Percentiles rank a stretch among this genome's conserved stretches.
Evolutionary conservation across 2,888 invertebrate genomes (phyloP).

Genomic region (Stictocephala bisonia): DNA sequence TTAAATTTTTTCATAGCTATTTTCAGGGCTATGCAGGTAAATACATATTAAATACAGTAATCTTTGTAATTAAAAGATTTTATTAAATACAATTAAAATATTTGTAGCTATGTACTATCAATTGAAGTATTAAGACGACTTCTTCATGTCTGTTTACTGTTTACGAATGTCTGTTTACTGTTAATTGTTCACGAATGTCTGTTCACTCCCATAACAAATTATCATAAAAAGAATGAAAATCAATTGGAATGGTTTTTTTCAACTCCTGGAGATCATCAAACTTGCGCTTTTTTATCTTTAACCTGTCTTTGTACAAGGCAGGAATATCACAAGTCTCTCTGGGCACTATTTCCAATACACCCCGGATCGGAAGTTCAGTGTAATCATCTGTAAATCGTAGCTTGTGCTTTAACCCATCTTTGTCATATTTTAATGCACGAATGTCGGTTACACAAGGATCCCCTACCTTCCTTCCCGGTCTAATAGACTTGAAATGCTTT

Average conservation of each 20-base stretch:
- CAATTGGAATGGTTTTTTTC: not conserved
- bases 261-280: not conserved
- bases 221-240: not conserved
- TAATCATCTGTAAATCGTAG: not conserved
- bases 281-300: not conserved
- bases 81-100: too few species aligned
- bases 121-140: too few species aligned
- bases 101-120: too few species aligned
- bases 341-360: not conserved
- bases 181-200: not conserved
- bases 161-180: too few species aligned
- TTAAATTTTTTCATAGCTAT: too few species aligned
- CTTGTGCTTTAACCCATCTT: not conserved
- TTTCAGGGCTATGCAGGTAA: too few species aligned
- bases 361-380: not conserved
- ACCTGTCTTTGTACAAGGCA: not conserved
- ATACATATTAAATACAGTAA: too few species aligned
- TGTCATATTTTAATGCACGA: not conserved
- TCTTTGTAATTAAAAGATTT: too few species aligned
- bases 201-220: not conserved
- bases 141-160: too few species aligned
- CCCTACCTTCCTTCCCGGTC: slow-evolving; percentile 9
- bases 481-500: not conserved
- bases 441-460: slow-evolving; percentile 7
- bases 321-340: not conserved